Base-by-base conservation (phyloP, 1,140 invertebrate species). In the Hydropsyche tenuis region DNA sequence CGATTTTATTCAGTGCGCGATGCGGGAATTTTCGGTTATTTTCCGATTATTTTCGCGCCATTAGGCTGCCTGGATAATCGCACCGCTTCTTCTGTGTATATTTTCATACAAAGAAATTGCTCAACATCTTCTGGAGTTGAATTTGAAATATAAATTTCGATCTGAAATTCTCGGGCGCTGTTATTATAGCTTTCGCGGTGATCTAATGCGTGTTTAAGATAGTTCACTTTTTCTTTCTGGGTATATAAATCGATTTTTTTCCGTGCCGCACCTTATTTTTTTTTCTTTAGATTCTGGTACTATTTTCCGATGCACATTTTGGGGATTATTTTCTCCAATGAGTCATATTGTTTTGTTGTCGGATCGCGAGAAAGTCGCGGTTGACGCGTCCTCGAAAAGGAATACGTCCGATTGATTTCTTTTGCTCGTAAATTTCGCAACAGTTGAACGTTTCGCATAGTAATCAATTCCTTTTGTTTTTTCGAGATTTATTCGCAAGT, bases 401-500 rank as follows among this genome's bases (percentile, higher is more conserved):
- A 60, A 60, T 5, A 37, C 56, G 23, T 25, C 14, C 56, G 23
- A 60, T 60, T 60, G 56, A 60, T 60, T 60, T 60, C 56, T 60
- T 60, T 23, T 25, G 56, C 56, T 60, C 56, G 23, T 60, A 60
- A 60, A 60, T 60, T 60, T 60, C 22, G 56, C 23, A 60, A 60
- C 56, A 60, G 22, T 60, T 23, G 18, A 60, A 3, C 23, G 56
- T 22, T 22, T 60, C 22, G 56, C 56, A 60, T 60, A 60, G 11
- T 14, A 60, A 60, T 60, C 30, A 9, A 37, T 9, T 37, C 9
- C 30, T 9, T 37, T 37, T 37, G 3, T 3, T 37, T 37, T 37
- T 37, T 37, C 30, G 9, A 37, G 30, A 37, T 37, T 37, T 37
- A 37, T 37, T 4, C 30, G 3, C 30, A 37, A 3, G 9, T 9